phyloP scores from a whole-genome alignment of 1,140 invertebrate species.

The Drosophila lini region DNA sequence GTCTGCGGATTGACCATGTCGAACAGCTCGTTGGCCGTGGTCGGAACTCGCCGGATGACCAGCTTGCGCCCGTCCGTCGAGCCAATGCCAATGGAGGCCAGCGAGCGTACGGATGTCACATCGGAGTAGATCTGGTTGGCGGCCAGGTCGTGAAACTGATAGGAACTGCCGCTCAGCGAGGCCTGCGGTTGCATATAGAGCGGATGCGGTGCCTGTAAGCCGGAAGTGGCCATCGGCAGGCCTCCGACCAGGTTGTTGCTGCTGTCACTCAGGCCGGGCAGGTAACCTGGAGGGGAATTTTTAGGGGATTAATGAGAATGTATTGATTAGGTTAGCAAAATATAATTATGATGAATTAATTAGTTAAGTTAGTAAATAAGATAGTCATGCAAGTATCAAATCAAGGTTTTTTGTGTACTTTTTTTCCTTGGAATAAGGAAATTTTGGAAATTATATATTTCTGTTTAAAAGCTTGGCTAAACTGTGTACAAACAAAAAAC shows the following conservation, averaged over 20 bases:
- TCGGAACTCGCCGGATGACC: constrained; percentile 91
- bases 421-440: too few relatives aligned
- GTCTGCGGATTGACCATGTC: constrained; percentile 92
- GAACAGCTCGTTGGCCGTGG: constrained; percentile 92
- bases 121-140: constrained; percentile 85
- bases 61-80: constrained; percentile 94
- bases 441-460: too few relatives aligned
- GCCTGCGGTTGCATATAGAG: constrained; percentile 76
- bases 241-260: constrained; percentile 61
- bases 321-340: too few relatives aligned
- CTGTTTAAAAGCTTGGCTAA: too few relatives aligned
- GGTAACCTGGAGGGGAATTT: constrained; percentile 47
- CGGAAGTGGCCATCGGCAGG: constrained; percentile 30
- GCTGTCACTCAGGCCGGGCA: constrained; percentile 65
- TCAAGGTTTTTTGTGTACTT: too few relatives aligned
- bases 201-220: constrained; percentile 61
- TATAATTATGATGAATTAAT: background rate
- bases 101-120: constrained; percentile 89
- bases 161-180: constrained; percentile 81
- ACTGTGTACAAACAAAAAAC: too few relatives aligned
- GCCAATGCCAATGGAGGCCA: constrained; percentile 93
- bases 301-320: background rate
- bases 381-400: too few relatives aligned
- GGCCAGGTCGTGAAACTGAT: constrained; percentile 84
- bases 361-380: too few relatives aligned